Evolutionary conservation across 92 coral and sea anemone genomes (phyloP), one percentile per base, ranked within the genome.

Genomic region (Parazoanthus swiftii): DNA sequence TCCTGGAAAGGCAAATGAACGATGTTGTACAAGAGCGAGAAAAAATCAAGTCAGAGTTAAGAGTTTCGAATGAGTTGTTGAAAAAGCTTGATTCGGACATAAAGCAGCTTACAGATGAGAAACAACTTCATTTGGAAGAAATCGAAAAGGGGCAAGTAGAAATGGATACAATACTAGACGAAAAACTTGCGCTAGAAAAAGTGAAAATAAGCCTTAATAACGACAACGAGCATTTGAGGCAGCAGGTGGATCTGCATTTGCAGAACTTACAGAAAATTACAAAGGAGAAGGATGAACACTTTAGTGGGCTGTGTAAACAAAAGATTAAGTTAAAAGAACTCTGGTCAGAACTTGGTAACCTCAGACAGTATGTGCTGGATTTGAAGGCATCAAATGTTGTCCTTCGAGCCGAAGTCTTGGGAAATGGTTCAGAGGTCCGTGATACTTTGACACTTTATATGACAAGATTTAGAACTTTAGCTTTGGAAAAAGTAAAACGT

Each of bases 1-100:
- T 90, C 18, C 66, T 93, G 39, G 94, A 95, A 82, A 80, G 91
- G 21, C 94, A 93, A 73, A 81, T 90, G 73, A 95, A 91, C 89
- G 98, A 95, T 68, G 88, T 94, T n/a, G 43, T 89, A 76, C 93
- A 91, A 81, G 95, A 95, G 48, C 82, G 92, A 67, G 93, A 91
- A 7, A 93, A 89, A 85, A 66, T 81, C 37, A 90, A 92, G 77
- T 37, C 83, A 20, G 93, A 95, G n/a, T 59, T 95, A 43, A 85
- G 87, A 67, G 43, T 85, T 25, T 76, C 92, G 7, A 89, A 70
- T 0, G 79, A 86, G 66, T 76, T 87, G 1, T 29, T 90, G 77
- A 87, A 89, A 51, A 86, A 89, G 76, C 90, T 80, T 70, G 92
- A 82, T 44, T 89, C 90, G 8, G 93, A 95, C 56, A 87, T 79